Evolutionary conservation across 2,888 invertebrate species (phyloP), one percentile per base, ranked within the genome.

Genomic region (Girardia tigrina): DNA sequence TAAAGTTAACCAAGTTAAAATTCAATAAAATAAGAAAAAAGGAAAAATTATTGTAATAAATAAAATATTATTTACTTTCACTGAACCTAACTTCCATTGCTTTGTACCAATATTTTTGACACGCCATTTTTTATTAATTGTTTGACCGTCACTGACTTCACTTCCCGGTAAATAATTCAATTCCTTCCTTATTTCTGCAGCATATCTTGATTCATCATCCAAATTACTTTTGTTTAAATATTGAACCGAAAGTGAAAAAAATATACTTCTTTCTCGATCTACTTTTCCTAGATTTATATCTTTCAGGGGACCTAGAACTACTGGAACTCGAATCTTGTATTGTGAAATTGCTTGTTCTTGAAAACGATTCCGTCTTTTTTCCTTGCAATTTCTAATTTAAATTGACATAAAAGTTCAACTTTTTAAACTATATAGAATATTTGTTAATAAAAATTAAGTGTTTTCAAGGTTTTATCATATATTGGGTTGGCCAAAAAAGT

Each of bases 141-240:
- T 56, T 56, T 56, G 56, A 12, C 56, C 56, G 23, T 56, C 56
- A n/a, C 56, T 56, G 4, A 56, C n/a, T 56, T 56, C 56, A 56
- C 56, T 56, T 56, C 56, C 56, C 4, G 56, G 23, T 56, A 56
- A 56, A 56, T 56, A 56, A 56, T 56, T 56, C n/a, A 56, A 56
- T 16, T 56, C 56, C 23, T 56, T 56, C 23, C 23, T 56, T n/a
- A 56, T n/a, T 56, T 56, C 56, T 20, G 56, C 56, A 20, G 56
- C 4, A 56, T 56, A 56, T 56, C 56, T 56, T 56, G 8, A 56
- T 56, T 56, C 56, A 56, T 56, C 4, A 56, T 36, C 36, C 12
- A 36, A 36, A 8, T 36, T 16, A 20, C 8, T 56, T 56, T n/a
- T n/a, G n/a, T 56, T 4, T 56, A 56, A 56, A 20, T 8, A 56